phyloP scores from a whole-genome alignment of 2,113 vertebrate species.

The Macaca mulatta region DNA sequence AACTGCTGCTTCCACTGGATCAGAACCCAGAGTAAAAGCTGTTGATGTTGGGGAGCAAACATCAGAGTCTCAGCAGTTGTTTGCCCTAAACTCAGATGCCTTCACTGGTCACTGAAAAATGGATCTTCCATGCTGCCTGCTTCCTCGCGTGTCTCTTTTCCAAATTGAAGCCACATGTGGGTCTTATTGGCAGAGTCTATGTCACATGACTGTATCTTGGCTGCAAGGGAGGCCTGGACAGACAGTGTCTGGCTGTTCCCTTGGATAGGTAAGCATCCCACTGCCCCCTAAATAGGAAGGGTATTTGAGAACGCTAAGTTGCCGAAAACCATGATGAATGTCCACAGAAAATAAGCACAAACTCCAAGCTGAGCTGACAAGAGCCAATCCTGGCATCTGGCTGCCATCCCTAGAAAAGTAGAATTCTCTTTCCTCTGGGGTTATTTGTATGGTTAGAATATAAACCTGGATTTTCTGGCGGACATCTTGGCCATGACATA shows the following conservation, averaged over 20 bases:
- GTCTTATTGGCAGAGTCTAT: not conserved
- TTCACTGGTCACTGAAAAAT: not conserved
- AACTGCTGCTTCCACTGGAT: not conserved
- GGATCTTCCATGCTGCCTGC: not conserved
- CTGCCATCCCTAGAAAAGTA: not conserved
- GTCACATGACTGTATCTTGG: not conserved
- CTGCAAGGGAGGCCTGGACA: not conserved
- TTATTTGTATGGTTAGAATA: not conserved
- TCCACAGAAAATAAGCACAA: not conserved
- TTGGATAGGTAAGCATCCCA: not conserved
- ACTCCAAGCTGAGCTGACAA: not conserved
- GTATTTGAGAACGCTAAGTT: not conserved
- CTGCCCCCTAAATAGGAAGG: not conserved
- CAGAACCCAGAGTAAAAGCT: fast-evolving
- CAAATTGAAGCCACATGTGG: not conserved
- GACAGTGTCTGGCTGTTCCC: not conserved
- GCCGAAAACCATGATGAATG: too few species aligned
- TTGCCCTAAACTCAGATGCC: not conserved
- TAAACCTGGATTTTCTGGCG: not conserved
- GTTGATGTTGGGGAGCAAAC: not conserved
- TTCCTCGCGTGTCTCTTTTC: not conserved
- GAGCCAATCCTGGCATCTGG: not conserved
- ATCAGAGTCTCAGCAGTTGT: not conserved
- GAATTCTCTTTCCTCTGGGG: not conserved
- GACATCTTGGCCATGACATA: not conserved